Percentiles rank a stretch among this genome's conserved stretches.
These are phyloP conservation scores for Linepithema humile DNA, from an alignment of 1,140 invertebrate genomes.

Conservation along the genomic window DNA sequence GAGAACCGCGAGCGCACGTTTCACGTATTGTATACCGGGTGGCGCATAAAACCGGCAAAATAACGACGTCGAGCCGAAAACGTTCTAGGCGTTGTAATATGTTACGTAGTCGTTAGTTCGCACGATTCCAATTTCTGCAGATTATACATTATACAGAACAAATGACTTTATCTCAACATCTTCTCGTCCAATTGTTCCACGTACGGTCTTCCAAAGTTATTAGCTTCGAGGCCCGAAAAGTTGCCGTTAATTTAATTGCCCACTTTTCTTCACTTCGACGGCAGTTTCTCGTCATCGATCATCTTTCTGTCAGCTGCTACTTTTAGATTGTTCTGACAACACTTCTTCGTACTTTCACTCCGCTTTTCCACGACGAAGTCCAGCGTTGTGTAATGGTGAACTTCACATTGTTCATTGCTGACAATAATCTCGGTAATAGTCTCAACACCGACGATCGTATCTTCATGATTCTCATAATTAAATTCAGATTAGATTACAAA, in stretches of 20 bases:
- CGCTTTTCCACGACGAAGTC: background rate
- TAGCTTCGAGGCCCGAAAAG: background rate
- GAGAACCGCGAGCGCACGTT: slow-evolving; percentile 52
- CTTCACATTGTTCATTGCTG: background rate
- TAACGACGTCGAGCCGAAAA: slow-evolving; percentile 13
- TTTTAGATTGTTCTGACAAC: background rate
- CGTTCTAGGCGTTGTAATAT: background rate
- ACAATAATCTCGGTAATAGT: background rate
- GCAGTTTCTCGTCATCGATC: background rate
- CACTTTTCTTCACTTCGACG: background rate
- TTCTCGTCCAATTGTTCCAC: background rate
- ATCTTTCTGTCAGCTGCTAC: background rate
- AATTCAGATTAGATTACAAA: background rate
- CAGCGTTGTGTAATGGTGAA: slow-evolving; percentile 15
- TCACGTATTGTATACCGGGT: slow-evolving; percentile 49
- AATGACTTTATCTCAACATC: background rate
- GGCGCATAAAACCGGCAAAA: slow-evolving; percentile 40
- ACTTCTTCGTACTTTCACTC: background rate
- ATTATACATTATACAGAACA: background rate
- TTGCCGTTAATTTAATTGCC: background rate
- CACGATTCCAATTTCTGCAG: background rate
- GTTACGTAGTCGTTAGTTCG: background rate
- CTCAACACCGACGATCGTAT: background rate
- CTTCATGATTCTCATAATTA: background rate
- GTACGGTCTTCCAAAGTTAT: background rate